These are phyloP conservation scores for Nemoura dubitans DNA, from an alignment of 2,888 invertebrate species.

Conservation along the genomic window DNA sequence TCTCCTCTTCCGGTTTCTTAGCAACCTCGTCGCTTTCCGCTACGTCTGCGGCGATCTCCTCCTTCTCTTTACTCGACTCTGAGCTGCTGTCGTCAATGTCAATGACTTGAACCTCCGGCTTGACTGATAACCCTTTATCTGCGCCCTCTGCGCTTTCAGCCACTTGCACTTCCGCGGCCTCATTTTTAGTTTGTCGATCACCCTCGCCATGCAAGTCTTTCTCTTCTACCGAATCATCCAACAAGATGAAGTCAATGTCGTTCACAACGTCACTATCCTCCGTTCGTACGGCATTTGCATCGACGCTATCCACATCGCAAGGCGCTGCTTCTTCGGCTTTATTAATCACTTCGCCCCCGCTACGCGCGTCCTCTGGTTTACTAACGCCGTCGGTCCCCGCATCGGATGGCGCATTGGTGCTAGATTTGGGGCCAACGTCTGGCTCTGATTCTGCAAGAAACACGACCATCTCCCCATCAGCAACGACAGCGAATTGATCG, in stretches of 20 bases:
- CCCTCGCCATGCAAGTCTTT: neutral
- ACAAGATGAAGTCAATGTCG: too few species aligned
- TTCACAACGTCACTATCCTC: too few species aligned
- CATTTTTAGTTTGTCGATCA: neutral
- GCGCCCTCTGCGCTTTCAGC: neutral
- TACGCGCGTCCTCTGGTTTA: too few species aligned
- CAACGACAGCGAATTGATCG: neutral
- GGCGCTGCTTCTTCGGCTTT: too few species aligned
- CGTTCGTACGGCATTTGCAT: too few species aligned
- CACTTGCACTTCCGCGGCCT: neutral
- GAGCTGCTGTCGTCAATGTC: neutral
- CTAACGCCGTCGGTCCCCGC: neutral
- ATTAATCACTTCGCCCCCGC: too few species aligned
- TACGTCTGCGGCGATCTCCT: neutral
- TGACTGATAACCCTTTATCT: neutral
- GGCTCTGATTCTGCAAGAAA: neutral
- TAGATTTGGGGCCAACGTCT: neutral
- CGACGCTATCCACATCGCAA: too few species aligned
- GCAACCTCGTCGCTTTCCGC: neutral
- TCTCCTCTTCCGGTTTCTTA: neutral
- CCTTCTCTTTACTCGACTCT: neutral
- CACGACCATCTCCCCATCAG: neutral
- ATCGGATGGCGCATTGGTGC: neutral
- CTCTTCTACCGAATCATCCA: neutral
- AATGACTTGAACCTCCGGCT: neutral